Percentiles rank a stretch among this genome's conserved stretches.
These are phyloP conservation scores for Scaptomyza cyrtandrae DNA, from an alignment of 2,888 invertebrate genomes.

Conservation along the genomic window DNA sequence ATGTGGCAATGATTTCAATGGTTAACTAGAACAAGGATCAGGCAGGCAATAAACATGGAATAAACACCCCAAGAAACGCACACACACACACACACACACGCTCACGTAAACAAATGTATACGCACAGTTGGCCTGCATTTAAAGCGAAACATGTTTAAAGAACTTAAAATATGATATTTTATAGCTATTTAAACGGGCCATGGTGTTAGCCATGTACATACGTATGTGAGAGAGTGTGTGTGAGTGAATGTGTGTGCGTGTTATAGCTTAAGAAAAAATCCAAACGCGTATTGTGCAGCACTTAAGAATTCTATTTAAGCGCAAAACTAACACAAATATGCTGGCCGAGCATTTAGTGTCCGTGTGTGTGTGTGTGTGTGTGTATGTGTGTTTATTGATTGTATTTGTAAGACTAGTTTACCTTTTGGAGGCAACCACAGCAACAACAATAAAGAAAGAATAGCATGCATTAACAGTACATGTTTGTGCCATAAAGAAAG, in stretches of 20 bases:
- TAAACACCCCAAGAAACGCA: conserved; percentile 22
- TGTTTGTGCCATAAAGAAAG: conserved; percentile 66
- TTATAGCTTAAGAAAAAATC: conserved; percentile 36
- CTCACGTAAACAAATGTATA: not conserved
- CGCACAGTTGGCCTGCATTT: conserved; percentile 37
- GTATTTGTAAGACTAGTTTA: conserved; percentile 63
- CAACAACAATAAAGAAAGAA: conserved; percentile 35
- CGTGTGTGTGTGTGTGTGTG: conserved; percentile 29
- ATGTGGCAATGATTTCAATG: conserved; percentile 70
- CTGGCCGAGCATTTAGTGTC: conserved; percentile 2
- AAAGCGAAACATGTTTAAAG: conserved; percentile 72
- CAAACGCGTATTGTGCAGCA: conserved; percentile 58
- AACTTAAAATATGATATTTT: conserved; percentile 72
- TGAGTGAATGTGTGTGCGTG: conserved; percentile 9
- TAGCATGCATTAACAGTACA: conserved; percentile 71
- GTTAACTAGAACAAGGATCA: conserved; percentile 55
- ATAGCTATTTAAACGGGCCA: conserved; percentile 37
- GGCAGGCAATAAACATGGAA: conserved; percentile 59
- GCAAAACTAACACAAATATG: conserved; percentile 45
- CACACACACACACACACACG: not conserved
- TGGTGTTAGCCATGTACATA: not conserved
- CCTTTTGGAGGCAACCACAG: conserved; percentile 46
- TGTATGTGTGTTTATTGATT: conserved; percentile 34
- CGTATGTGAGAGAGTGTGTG: conserved; percentile 5
- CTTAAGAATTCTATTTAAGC: conserved; percentile 71